phyloP scores from a whole-genome alignment of 2,888 invertebrate species.

The Ormyrus thymus region DNA sequence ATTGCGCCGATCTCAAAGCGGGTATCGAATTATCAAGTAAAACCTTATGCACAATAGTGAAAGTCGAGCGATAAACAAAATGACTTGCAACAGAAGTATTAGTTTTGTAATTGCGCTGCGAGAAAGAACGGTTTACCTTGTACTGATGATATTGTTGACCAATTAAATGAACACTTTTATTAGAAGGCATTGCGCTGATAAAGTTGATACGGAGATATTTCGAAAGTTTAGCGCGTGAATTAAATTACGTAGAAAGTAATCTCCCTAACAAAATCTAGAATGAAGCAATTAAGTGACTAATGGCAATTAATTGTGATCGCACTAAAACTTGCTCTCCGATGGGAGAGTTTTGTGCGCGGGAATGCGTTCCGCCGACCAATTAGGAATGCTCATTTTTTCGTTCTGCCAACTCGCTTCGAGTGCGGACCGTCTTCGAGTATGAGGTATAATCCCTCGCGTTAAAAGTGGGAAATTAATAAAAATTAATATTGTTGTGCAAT shows the following conservation, averaged over 20 bases:
- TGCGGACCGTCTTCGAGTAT: too few species aligned
- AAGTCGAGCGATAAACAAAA: constrained; percentile 33
- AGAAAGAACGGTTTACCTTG: constrained; percentile 8
- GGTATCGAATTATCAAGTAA: background rate
- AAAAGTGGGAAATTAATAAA: too few species aligned
- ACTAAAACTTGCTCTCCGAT: background rate
- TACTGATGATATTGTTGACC: constrained; percentile 24
- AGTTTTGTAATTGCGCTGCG: background rate
- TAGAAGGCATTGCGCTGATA: constrained; percentile 12
- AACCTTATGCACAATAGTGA: constrained; percentile 32
- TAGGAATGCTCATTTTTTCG: background rate
- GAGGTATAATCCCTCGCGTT: too few species aligned
- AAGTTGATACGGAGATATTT: background rate
- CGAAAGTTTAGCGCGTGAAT: constrained; percentile 9
- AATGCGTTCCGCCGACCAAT: background rate
- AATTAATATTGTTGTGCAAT: too few species aligned
- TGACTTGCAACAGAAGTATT: constrained; percentile 35
- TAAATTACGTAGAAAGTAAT: constrained; percentile 21
- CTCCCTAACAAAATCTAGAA: constrained; percentile 17
- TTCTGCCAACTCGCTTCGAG: background rate
- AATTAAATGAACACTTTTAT: constrained; percentile 35
- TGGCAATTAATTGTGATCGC: background rate
- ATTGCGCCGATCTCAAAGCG: too few species aligned
- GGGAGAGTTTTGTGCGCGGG: background rate
- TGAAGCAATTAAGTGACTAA: constrained; percentile 8